Conservation (phyloP, 2,113 vertebrate genomes). For the Dicrurus megarhynchus region DNA sequence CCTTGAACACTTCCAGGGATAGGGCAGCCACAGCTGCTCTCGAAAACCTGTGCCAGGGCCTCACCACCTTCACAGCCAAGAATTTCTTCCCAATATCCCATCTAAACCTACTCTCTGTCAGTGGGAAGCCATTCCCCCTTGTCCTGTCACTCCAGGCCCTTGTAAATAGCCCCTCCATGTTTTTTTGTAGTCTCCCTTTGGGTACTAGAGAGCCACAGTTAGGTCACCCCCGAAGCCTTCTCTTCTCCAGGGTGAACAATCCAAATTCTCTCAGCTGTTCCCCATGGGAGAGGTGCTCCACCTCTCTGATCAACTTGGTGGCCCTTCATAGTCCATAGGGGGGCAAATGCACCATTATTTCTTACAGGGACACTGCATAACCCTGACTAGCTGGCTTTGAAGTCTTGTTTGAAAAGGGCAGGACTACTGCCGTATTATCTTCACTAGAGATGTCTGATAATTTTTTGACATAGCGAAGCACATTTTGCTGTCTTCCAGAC, state of each 20-base stretch:
- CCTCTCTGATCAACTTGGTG: background rate
- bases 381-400: background rate
- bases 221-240: background rate
- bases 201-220: background rate
- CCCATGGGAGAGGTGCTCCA: background rate
- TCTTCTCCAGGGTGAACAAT: background rate
- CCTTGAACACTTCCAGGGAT: background rate
- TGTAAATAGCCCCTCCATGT: background rate
- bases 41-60: background rate
- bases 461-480: background rate
- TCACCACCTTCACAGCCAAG: background rate
- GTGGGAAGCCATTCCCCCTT: background rate
- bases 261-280: background rate
- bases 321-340: rapidly evolving
- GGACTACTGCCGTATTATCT: background rate
- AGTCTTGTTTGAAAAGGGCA: background rate
- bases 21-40: background rate
- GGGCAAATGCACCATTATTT: background rate
- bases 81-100: background rate
- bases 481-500: background rate
- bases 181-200: background rate
- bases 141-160: background rate
- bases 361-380: background rate
- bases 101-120: background rate
- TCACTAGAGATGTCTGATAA: background rate